Evolutionary conservation across 2,113 vertebrate species (phyloP).

Genomic region (Cepphus grylle): DNA sequence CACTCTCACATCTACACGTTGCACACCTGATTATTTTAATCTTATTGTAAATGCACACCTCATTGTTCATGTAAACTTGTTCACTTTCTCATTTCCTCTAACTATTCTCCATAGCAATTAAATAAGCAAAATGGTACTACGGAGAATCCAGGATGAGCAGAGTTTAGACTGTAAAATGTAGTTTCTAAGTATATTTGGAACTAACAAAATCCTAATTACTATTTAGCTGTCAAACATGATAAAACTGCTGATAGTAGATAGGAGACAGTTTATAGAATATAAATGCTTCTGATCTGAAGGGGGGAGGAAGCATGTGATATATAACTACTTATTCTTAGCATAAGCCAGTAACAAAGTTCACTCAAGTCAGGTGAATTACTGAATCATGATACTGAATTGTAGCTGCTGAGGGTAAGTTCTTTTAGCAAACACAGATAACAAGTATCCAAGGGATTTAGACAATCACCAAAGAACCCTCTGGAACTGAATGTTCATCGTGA

Average conservation of each 20-base stretch:
- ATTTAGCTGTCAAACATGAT: not conserved
- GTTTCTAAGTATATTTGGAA: not conserved
- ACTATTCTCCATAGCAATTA: not conserved
- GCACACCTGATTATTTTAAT: not conserved
- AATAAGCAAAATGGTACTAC: not conserved
- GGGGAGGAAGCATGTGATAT: not conserved
- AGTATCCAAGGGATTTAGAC: not conserved
- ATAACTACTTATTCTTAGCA: not conserved
- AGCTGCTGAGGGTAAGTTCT: not conserved
- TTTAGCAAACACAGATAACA: not conserved
- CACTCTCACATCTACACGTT: not conserved
- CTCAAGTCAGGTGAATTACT: not conserved
- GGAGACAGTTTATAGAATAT: not conserved
- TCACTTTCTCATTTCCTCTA: not conserved
- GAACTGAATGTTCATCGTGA: not conserved
- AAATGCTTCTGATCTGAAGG: not conserved
- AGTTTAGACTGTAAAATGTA: not conserved
- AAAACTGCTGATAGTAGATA: not conserved
- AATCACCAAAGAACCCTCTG: not conserved
- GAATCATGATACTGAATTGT: not conserved
- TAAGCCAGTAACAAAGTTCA: not conserved
- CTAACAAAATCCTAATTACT: not conserved
- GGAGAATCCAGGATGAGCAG: not conserved
- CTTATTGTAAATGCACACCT: not conserved
- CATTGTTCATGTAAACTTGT: not conserved